Evolutionary conservation across 1,140 invertebrate genomes (phyloP), one percentile per base, ranked within the genome.

Genomic region (Delia radicum): DNA sequence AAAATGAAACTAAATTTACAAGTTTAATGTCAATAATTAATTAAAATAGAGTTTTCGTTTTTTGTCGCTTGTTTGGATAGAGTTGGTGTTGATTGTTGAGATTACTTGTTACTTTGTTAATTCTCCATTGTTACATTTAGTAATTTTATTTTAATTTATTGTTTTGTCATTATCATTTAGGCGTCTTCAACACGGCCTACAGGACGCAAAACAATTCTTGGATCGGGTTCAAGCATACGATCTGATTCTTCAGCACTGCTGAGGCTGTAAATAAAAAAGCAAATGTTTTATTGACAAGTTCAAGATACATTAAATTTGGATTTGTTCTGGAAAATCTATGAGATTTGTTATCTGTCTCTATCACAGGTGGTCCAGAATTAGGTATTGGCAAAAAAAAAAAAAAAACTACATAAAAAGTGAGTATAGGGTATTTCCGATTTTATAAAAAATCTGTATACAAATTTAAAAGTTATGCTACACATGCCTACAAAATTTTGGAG

Each of bases 231-330:
- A 48, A 91, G 80, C 90, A 92, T 91, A 75, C 90, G 89, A 81
- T 91, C 91, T 77, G 90, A 90, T 80, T 92, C 91, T 80, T 92
- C 91, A 12, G 88, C 88, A 77, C 89, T 90, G 83, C 90, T 90
- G 82, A 88, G 80, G 80, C 88, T 88, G 83, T 71, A 89, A 89
- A 29, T 21, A n/a, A 12, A n/a, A 42, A 63, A 48, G n/a, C 7
- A 69, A 33, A 37, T 21, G 0, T 37, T 0, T 31, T 6, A 67
- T 28, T 27, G 10, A 69, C 10, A 12, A 1, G 27, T n/a, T 69
- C 76, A 72, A 77, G 80, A 80, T 85, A 80, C 79, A 75, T 42
- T 69, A 27, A 10, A 37, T 10, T 10, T 10, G 33, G 8, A 10
- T 37, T 10, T 37, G 33, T 37, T 10, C 1, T 37, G 3, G n/a